Evolutionary conservation across 2,888 invertebrate genomes (phyloP).

Genomic region (Acanthopleura granulata): DNA sequence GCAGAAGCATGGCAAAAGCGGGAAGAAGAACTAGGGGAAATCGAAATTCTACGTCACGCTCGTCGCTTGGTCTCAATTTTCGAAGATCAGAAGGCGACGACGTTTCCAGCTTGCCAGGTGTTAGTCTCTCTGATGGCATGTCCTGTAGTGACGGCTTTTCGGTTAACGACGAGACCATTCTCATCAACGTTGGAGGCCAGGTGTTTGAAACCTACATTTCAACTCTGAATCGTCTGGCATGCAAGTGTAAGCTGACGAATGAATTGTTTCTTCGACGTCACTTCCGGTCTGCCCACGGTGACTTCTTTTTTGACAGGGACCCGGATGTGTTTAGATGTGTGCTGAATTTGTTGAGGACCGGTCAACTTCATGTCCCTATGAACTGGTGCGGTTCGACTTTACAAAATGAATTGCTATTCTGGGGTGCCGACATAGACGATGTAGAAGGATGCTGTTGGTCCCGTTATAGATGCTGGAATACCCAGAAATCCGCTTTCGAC

Average conservation of each 20-base stretch:
- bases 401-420: constrained; percentile 61
- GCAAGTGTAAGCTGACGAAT: constrained; percentile 46
- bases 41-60: too few species aligned
- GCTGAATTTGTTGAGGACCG: constrained; percentile 60
- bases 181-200: constrained; percentile 56
- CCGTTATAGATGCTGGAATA: constrained; percentile 63
- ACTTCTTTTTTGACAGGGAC: constrained; percentile 63
- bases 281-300: constrained; percentile 47
- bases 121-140: too few species aligned
- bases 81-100: too few species aligned
- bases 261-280: constrained; percentile 49
- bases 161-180: too few species aligned
- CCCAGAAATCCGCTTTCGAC: constrained; percentile 36
- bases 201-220: constrained; percentile 55
- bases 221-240: constrained; percentile 45
- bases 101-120: too few species aligned
- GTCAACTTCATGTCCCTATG: constrained; percentile 61
- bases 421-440: constrained; percentile 63
- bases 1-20: too few species aligned
- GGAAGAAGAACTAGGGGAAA: too few species aligned
- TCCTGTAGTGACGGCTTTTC: too few species aligned
- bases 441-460: constrained; percentile 66
- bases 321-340: constrained; percentile 59
- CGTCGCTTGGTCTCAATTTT: too few species aligned
- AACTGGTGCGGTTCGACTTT: constrained; percentile 61